Base-by-base conservation (phyloP, 2,797 vertebrate genomes). In the Sarcoramphus papa region DNA sequence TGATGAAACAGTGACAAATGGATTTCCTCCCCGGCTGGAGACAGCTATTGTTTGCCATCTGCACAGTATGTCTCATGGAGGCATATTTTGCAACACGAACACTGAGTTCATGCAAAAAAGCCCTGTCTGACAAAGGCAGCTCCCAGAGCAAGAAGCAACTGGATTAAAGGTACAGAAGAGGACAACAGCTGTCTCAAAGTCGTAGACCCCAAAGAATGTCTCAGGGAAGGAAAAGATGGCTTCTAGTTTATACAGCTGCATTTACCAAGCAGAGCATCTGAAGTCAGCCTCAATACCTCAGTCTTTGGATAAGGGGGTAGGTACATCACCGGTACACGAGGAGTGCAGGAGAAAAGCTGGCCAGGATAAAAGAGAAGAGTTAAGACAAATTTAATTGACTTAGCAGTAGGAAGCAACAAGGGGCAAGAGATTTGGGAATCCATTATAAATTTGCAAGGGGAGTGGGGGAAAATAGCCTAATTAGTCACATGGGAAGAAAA, bases 1-100 rank as follows among this genome's bases (percentile, higher is more conserved):
- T 93, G 97, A 92, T 96, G 94, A 98, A 98, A 97, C 50, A 70
- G 88, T 92, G 88, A 93, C 86, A 92, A 92, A 93, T 92, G 76
- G 91, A 85, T 95, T 86, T 94, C 88, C 95, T 96, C 43, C 74
- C 43, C 6, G 28, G 93, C 62, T 73, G 78, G 97, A 92, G 81
- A 85, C 82, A 37, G 59, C 82, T 75, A 88, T 96, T 96, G 90
- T 93, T 95, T 93, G 89, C 89, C 89, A 96, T 94, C 89, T 96
- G 97, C 50, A 40, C 62, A 81, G 53, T 27, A 43, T 40, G 82
- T 72, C 88, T 93, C 84, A 64, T 8, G 37, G 56, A 94, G 69
- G 87, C 62, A 37, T 40, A 75, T 95, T 94, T 94, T 93, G 91
- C 91, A 92, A 95, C 45, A 81, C 0, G 3, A 89, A 83, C 35